Percentiles rank a stretch among this genome's conserved stretches.
Conservation (phyloP, 37 sponge, comb jelly and placozoan genomes). For the Theonella swinhoei region DNA sequence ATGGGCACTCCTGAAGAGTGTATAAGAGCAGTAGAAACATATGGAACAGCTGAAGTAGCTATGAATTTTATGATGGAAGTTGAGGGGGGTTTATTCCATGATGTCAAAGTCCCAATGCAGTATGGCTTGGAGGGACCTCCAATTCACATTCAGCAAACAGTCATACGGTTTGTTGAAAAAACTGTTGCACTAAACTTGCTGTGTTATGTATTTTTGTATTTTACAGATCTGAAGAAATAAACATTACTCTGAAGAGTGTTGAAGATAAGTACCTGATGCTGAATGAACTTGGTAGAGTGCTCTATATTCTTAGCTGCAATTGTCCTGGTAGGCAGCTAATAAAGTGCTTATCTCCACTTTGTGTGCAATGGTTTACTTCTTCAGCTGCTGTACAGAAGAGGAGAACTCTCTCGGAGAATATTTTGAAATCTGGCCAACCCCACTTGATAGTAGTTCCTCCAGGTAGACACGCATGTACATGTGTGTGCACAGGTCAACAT, state of each 20-base stretch:
- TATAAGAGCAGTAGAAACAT: slow-evolving; percentile 18
- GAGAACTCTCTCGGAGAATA: slow-evolving; percentile 13
- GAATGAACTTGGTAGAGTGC: neutral
- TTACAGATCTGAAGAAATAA: neutral
- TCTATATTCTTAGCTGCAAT: neutral
- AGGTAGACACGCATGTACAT: slow-evolving; percentile 1
- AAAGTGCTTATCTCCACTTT: neutral
- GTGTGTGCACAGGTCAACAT: neutral
- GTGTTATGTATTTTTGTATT: neutral
- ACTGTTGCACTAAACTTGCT: neutral
- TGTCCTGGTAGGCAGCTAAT: slow-evolving; percentile 3
- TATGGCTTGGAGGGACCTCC: neutral
- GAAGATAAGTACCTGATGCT: neutral
- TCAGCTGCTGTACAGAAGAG: slow-evolving; percentile 11
- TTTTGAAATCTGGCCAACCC: slow-evolving; percentile 14
- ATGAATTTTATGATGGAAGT: neutral
- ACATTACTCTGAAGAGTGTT: neutral
- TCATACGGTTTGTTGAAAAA: neutral
- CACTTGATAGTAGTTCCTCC: slow-evolving; percentile 29
- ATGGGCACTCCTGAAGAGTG: slow-evolving; percentile 2
- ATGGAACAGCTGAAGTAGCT: neutral
- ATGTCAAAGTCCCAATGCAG: too few species aligned
- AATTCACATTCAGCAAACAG: neutral
- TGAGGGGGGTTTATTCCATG: too few species aligned
- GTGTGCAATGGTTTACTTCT: too few species aligned